Percentiles rank a stretch among this genome's conserved stretches.
Conservation (phyloP, 2,113 vertebrate genomes). For the Osmerus mordax region DNA sequence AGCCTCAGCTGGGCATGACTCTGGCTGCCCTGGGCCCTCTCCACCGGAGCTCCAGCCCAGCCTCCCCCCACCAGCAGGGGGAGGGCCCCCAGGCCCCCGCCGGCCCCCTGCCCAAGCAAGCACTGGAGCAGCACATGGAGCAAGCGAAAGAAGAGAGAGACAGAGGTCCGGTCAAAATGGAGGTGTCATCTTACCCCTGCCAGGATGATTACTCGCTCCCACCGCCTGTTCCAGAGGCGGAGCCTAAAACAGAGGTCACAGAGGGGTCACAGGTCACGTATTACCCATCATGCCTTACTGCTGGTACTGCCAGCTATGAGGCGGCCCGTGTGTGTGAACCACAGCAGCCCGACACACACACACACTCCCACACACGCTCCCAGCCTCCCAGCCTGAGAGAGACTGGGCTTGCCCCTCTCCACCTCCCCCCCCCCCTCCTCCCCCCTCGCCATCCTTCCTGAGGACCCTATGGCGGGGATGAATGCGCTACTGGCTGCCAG, state of each 20-base stretch:
- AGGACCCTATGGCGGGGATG: slow-evolving; percentile 93
- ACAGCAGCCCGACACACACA: slow-evolving; percentile 24
- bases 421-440: slow-evolving; percentile 35
- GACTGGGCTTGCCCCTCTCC: slow-evolving; percentile 43
- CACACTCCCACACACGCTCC: not conserved
- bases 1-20: slow-evolving; percentile 13
- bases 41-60: slow-evolving; percentile 40
- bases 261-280: slow-evolving; percentile 27
- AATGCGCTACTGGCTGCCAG: slow-evolving; percentile 84
- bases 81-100: slow-evolving; percentile 32
- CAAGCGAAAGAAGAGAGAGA: slow-evolving; percentile 69
- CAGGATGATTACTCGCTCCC: slow-evolving; percentile 64
- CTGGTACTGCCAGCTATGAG: slow-evolving; percentile 29
- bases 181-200: slow-evolving; percentile 64
- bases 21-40: slow-evolving; percentile 31
- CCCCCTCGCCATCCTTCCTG: slow-evolving; percentile 60
- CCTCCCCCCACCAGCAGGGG: slow-evolving; percentile 20
- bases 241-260: slow-evolving; percentile 59
- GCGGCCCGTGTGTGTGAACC: slow-evolving; percentile 13
- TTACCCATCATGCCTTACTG: slow-evolving; percentile 21
- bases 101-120: not conserved
- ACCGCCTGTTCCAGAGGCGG: slow-evolving; percentile 55
- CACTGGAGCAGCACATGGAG: not conserved
- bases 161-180: slow-evolving; percentile 62
- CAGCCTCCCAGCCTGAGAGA: slow-evolving; percentile 34